Conservation (phyloP, 2,888 invertebrate species). For the Julus scandinavius region DNA sequence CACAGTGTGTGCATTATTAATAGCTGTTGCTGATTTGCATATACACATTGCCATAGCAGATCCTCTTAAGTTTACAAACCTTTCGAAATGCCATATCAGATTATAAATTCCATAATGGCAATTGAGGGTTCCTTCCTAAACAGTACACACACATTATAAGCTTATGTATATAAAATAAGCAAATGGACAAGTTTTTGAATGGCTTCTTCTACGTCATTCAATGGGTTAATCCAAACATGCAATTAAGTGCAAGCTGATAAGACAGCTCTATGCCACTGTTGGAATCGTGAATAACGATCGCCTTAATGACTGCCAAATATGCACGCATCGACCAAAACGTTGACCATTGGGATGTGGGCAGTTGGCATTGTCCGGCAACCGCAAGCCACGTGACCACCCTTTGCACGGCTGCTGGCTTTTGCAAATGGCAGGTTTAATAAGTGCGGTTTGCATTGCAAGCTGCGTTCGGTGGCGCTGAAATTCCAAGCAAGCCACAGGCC, state of each 20-base stretch:
- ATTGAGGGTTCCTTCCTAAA: no score
- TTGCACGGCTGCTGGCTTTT: neutral
- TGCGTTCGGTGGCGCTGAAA: neutral
- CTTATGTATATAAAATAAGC: no score
- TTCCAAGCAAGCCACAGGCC: conserved; percentile 36
- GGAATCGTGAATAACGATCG: neutral
- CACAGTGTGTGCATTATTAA: no score
- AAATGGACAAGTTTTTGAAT: neutral
- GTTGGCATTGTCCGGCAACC: conserved; percentile 39
- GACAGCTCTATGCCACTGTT: neutral
- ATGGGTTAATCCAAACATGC: neutral
- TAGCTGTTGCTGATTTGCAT: no score
- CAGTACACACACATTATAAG: no score
- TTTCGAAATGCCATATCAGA: no score
- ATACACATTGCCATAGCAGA: no score
- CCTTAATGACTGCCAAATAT: neutral
- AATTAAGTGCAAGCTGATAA: neutral
- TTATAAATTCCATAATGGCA: no score
- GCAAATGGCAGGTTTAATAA: conserved; percentile 13
- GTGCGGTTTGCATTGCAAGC: conserved; percentile 36
- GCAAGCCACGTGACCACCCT: conserved; percentile 32
- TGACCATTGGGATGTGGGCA: conserved; percentile 16
- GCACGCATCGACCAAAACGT: neutral
- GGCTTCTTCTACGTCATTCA: neutral
- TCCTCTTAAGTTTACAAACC: no score